A percentile compares a stretch with the other conserved stretches of the same genome.
These are phyloP conservation scores for Hapalemur alaotrensis DNA, from an alignment of 2,797 vertebrate genomes.

Conservation along the genomic window DNA sequence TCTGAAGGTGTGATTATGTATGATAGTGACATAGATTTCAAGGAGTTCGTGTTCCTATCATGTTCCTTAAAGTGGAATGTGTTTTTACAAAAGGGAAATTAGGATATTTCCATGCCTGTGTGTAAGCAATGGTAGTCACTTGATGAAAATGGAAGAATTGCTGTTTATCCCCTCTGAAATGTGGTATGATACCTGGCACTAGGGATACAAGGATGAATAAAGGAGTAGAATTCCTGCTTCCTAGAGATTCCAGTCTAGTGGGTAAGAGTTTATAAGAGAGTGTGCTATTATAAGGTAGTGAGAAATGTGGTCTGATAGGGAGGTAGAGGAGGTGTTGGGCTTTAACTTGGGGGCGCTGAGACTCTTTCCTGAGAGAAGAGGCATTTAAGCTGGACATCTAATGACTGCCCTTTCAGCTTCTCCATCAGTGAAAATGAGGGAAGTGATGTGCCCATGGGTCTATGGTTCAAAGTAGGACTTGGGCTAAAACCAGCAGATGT, in stretches of 20 bases:
- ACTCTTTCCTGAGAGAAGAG: neutral
- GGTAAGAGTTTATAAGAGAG: neutral
- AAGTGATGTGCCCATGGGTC: neutral
- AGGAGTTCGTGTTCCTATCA: neutral
- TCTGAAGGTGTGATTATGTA: neutral
- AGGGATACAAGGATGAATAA: neutral
- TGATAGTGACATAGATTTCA: neutral
- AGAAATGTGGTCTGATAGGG: neutral
- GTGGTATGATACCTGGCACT: neutral
- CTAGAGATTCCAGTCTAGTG: neutral
- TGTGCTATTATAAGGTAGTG: neutral
- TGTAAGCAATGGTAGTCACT: neutral
- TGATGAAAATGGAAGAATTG: neutral
- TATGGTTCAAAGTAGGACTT: neutral
- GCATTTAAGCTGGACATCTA: neutral
- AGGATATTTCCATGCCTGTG: neutral
- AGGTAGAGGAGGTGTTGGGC: rapidly evolving
- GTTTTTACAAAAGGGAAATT: neutral
- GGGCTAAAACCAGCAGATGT: neutral
- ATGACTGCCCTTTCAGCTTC: neutral
- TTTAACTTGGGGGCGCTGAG: neutral
- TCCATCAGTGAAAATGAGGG: neutral
- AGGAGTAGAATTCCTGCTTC: neutral
- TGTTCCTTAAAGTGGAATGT: neutral
- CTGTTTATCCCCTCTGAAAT: neutral